These are phyloP conservation scores for Crotalus viridis DNA, from an alignment of 2,113 vertebrate genomes.

Conservation along the genomic window DNA sequence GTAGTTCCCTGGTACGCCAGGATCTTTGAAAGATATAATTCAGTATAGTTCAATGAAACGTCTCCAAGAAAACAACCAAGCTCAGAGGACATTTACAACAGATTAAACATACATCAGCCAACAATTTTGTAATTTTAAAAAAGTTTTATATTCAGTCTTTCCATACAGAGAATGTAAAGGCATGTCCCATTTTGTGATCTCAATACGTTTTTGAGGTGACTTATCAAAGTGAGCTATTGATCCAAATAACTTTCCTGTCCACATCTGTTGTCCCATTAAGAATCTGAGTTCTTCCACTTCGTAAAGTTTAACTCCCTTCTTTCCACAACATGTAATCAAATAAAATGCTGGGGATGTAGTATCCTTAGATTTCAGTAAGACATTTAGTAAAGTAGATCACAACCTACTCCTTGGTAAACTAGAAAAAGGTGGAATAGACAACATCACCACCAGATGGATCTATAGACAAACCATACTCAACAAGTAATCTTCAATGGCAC, in stretches of 20 bases:
- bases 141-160: not conserved
- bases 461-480: too few species aligned
- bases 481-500: too few species aligned
- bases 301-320: not conserved
- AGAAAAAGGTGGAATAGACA: too few species aligned
- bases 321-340: not conserved
- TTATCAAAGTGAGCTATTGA: not conserved
- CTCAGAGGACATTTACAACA: not conserved
- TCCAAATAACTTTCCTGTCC: not conserved
- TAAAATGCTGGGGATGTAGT: not conserved
- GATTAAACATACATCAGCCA: not conserved
- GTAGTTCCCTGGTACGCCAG: too few species aligned
- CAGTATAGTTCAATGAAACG: not conserved
- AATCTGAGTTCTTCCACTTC: not conserved
- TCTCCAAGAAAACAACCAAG: not conserved
- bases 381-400: too few species aligned
- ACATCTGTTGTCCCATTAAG: not conserved
- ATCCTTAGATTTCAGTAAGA: too few species aligned
- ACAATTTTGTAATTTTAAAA: not conserved
- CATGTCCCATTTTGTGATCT: not conserved
- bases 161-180: not conserved
- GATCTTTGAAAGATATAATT: too few species aligned
- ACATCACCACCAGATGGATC: too few species aligned
- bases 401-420: too few species aligned
- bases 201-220: not conserved